Base-by-base conservation (phyloP, 2,888 invertebrate genomes). In the Drosophila algonquin region DNA sequence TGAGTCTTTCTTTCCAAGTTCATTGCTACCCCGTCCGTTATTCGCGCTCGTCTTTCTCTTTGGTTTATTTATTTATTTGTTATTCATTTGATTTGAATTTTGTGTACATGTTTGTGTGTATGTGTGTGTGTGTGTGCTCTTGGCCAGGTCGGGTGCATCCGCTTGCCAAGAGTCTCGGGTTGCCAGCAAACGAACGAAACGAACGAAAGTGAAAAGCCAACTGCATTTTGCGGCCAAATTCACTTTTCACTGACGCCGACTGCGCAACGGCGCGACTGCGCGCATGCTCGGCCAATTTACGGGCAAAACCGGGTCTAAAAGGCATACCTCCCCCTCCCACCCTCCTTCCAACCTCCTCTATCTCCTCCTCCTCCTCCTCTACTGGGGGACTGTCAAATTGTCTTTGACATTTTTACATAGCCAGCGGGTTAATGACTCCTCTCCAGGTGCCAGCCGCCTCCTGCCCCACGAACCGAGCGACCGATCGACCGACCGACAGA, bases 91-190 rank as follows among this genome's bases (percentile, higher is more conserved):
- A 35, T 21, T 50, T 47, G 44, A 57, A 61, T 64, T 73, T 65
- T 32, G 32, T 32, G 3, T 10, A 2, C 1, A 21, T 21, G 21
- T 3, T 2, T 21, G 21, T 21, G 21, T 32, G 32, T 68, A 59
- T 62, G 50, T 24, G 10, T 32, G 32, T 32, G 9, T 35, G 40
- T 40, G 40, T 6, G 35, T 47, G 65, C 60, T 51, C 56, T 80
- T 74, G 82, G 76, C 80, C 80, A 60, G 83, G 83, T 77, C 75
- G 73, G 75, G 73, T 84, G 88, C 85, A 85, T 85, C 85, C 85
- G 85, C 83, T 85, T 86, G 85, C 85, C 87, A 88, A 88, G 85
- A 88, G 79, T 85, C 83, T 85, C 83, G 79, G 86, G 80, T 85
- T 85, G 79, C 85, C 77, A 27, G 27, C 27, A 7, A 27, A 4